Evolutionary conservation across 2,113 vertebrate genomes (phyloP), one percentile per base, ranked within the genome.

Genomic region (Nerophis lumbriciformis): DNA sequence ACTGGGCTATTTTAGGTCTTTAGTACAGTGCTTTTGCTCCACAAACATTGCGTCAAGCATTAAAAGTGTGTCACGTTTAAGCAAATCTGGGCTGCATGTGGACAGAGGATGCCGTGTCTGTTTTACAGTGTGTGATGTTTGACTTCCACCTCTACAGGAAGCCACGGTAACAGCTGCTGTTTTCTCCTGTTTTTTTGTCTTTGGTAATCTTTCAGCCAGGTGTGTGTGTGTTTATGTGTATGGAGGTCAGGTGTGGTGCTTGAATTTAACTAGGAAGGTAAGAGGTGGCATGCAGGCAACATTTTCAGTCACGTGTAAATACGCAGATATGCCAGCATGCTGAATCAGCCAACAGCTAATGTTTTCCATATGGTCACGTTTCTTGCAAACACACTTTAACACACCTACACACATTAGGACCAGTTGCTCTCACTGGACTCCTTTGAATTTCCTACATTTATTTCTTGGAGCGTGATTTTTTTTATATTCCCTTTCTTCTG

Each of bases 281-380:
- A 45, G 76, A 76, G 78, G 80, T 79, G 72, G 75, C 72, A 73
- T 71, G 61, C 65, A 73, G 73, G 61, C 65, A 69, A 59, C 61
- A 39, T 53, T 59, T 70, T 39, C 62, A 7, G 51, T 73, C 69
- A 69, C 66, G 38, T 73, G 79, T 64, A 81, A 69, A 68, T 70
- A 63, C 72, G 63, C 48, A 66, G 71, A 72, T 64, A 65, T 73
- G 67, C 57, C 67, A 77, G 59, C 56, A 52, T 64, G 65, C 83
- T 79, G 80, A 87, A 68, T 82, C 72, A 77, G 76, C 77, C 82
- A 76, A 80, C 78, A 71, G 66, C 44, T 87, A 88, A 90, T 87
- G 73, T 78, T 72, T 88, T 87, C 87, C 88, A 89, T 74, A 79
- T 88, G 88, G 60, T 88, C 83, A 88, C 51, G 59, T 84, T 87